Base-by-base conservation (phyloP, 1,140 invertebrate species). In the Amphibalanus amphitrite region DNA sequence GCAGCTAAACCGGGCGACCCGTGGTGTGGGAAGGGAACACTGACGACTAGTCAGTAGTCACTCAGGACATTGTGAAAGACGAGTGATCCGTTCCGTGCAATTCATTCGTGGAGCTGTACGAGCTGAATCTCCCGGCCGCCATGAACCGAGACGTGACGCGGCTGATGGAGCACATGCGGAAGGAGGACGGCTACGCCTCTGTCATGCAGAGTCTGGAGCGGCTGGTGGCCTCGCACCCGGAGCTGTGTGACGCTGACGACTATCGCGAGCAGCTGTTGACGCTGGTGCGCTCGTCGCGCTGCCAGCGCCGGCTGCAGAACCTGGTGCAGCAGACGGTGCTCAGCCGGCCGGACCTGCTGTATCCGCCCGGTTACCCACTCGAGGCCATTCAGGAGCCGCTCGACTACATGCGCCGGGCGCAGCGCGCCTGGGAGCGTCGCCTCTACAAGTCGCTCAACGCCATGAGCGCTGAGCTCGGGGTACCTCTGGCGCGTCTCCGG, bases 401-500 rank as follows among this genome's bases (percentile, higher is more conserved):
- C 28, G 77, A 79, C 72, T 93, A 91, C 77, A 79, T 94, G 30
- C 86, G 87, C 77, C 91, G 92, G 80, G 86, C 90, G 10, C 92
- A 86, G 81, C 86, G 88, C 71, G 87, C 90, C 72, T 97, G 94
- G 93, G 93, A 97, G 80, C 89, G 92, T 76, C 84, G 93, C 73
- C 93, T 97, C 71, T 87, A 94, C 74, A 97, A 97, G 82, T 95
- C 92, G 26, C 81, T 97, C 47, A 94, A 96, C 82, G 93, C 92
- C 3, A 96, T 97, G 90, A 92, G 91, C 74, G 88, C 87, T 71
- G 93, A 97, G 81, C 81, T 97, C 38, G 90, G 89, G 74, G 86
- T 91, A 13, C 87, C 88, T 23, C 78, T 93, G 70, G 89, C 90
- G 0, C 87, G 89, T 78, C 82, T 88, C 67, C 81, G 94, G 76